Conservation (phyloP, 2,113 vertebrate genomes). For the Gorilla gorilla region DNA sequence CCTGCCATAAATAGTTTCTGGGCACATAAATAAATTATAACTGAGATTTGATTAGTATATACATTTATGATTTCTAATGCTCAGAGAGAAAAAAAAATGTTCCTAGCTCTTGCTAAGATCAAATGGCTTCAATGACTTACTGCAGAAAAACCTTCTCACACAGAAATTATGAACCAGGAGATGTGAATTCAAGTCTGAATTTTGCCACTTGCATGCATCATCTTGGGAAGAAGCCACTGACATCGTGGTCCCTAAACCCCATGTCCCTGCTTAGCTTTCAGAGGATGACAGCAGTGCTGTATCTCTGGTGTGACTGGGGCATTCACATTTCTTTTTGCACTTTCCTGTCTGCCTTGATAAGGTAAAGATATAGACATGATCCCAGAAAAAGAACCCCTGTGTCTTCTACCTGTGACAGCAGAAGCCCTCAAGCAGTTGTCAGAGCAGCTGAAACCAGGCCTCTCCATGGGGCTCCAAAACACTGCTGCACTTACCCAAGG, state of each 20-base stretch:
- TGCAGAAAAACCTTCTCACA: not conserved
- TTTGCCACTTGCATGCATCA: not conserved
- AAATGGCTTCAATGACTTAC: not conserved
- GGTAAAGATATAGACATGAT: not conserved
- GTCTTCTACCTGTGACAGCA: not conserved
- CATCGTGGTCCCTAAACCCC: not conserved
- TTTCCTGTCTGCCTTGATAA: not conserved
- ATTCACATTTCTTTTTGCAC: not conserved
- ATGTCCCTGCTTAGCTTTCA: not conserved
- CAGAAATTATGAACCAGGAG: not conserved
- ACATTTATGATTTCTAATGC: not conserved
- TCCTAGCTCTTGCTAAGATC: not conserved
- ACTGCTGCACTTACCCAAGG: too few relatives aligned
- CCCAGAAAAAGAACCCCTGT: not conserved
- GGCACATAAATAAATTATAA: constrained; percentile 6
- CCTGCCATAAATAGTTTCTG: not conserved
- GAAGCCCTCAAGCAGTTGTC: not conserved
- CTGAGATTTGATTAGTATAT: not conserved
- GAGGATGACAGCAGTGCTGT: not conserved
- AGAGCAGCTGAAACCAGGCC: not conserved
- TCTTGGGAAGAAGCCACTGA: not conserved
- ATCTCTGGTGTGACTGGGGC: not conserved
- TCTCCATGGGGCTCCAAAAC: not conserved
- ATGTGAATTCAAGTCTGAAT: not conserved
- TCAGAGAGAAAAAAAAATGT: not conserved